These are phyloP conservation scores for Dryococelus australis DNA, from an alignment of 2,888 invertebrate genomes.

Conservation along the genomic window DNA sequence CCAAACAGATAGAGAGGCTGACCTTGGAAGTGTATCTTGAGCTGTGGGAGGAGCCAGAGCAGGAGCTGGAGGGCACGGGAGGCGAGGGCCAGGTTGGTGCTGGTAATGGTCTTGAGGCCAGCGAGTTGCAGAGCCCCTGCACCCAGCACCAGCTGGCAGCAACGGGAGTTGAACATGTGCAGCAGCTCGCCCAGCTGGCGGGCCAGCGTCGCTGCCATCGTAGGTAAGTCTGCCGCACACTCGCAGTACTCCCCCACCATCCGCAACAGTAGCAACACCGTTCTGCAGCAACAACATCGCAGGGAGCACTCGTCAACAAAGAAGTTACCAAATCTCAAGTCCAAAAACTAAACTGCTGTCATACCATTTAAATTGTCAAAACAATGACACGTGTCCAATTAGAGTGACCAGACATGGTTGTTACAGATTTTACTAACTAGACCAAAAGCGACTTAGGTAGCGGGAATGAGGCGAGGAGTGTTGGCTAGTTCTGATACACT, in stretches of 20 bases:
- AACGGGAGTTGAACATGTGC: conserved; percentile 85
- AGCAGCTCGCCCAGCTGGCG: conserved; percentile 88
- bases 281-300: conserved; percentile 57
- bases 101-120: conserved; percentile 93
- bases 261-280: conserved; percentile 86
- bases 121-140: conserved; percentile 96
- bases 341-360: no score
- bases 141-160: conserved; percentile 93
- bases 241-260: conserved; percentile 93
- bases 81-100: conserved; percentile 88
- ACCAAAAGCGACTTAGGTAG: no score
- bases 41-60: conserved; percentile 78
- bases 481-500: no score
- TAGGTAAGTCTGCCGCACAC: conserved; percentile 76
- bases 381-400: no score
- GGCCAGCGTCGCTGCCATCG: conserved; percentile 80
- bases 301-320: no score
- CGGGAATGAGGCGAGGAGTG: no score
- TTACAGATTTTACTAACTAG: no score
- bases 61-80: conserved; percentile 84
- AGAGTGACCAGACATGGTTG: no score
- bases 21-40: conserved; percentile 73
- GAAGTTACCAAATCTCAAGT: no score
- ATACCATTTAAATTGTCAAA: no score
- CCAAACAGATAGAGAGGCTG: not conserved